Evolutionary conservation across 1,140 invertebrate species (phyloP).

Genomic region (Mizuhopecten yessoensis): DNA sequence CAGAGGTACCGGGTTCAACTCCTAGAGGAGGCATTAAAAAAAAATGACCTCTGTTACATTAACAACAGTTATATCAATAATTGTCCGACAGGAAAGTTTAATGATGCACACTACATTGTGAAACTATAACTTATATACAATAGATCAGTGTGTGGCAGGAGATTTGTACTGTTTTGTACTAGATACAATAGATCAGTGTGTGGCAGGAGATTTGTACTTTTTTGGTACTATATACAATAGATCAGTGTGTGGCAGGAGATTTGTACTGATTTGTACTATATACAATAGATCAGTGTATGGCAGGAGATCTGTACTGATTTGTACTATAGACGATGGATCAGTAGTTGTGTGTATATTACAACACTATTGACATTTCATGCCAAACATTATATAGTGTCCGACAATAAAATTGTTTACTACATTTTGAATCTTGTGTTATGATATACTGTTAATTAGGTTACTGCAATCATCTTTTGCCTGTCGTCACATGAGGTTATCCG

Average conservation of each 20-base stretch:
- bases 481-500: too few species aligned
- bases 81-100: too few species aligned
- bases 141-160: not conserved
- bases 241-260: not conserved
- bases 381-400: not conserved
- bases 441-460: too few species aligned
- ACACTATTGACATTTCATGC: not conserved
- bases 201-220: not conserved
- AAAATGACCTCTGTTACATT: too few species aligned
- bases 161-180: not conserved
- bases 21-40: too few species aligned
- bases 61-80: too few species aligned
- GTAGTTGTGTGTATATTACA: not conserved
- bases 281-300: not conserved
- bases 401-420: constrained; percentile 1
- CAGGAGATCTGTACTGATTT: not conserved
- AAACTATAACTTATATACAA: too few species aligned
- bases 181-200: not conserved
- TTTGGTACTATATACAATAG: not conserved
- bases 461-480: too few species aligned
- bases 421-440: too few species aligned
- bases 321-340: not conserved
- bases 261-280: not conserved
- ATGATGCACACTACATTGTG: too few species aligned
- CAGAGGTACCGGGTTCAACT: too few species aligned